Conservation (phyloP, 2,113 vertebrate species). For the Vombatus ursinus region DNA sequence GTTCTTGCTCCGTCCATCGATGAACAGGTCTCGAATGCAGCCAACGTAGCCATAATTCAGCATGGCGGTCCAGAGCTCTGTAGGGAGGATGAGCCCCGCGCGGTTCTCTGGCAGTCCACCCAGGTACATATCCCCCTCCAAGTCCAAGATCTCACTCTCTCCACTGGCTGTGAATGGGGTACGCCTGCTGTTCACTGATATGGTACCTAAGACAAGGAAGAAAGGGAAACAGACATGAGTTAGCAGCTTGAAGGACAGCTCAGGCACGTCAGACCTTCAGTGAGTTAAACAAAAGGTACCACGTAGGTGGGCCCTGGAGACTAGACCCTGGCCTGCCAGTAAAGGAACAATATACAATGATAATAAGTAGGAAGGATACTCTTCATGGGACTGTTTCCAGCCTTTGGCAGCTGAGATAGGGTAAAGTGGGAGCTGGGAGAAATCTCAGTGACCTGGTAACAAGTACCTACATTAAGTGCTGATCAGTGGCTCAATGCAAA, state of each 20-base stretch:
- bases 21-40: constrained; percentile 96
- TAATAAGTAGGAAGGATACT: background rate
- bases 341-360: background rate
- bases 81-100: constrained; percentile 93
- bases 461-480: background rate
- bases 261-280: background rate
- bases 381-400: background rate
- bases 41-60: constrained; percentile 98
- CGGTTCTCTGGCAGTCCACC: constrained; percentile 95
- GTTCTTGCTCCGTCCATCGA: constrained; percentile 97
- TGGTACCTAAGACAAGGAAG: constrained; percentile 88
- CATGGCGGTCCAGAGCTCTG: constrained; percentile 98
- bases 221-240: constrained; percentile 14
- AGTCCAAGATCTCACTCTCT: constrained; percentile 97
- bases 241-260: background rate
- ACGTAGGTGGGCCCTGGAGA: background rate
- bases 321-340: background rate
- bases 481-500: background rate
- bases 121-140: constrained; percentile 97
- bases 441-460: background rate
- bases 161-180: constrained; percentile 96
- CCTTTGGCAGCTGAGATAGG: background rate
- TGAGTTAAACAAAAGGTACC: background rate
- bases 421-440: background rate
- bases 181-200: constrained; percentile 96